Evolutionary conservation across 2,113 vertebrate genomes (phyloP).

Genomic region (Passer montanus): DNA sequence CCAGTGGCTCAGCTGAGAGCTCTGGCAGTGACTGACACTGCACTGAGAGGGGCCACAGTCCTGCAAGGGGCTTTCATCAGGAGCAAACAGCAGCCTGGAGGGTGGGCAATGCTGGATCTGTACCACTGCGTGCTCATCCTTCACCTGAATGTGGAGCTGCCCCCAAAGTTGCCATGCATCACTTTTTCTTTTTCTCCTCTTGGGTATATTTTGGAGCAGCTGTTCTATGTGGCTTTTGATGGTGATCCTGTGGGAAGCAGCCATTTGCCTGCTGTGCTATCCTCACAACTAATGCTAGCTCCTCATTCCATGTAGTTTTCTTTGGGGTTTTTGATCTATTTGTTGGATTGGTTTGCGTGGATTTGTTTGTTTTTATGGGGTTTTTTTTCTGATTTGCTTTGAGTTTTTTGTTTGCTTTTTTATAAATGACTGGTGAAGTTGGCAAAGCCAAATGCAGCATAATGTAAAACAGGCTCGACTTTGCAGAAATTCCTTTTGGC

Average conservation of each 20-base stretch:
- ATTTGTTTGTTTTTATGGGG: neutral
- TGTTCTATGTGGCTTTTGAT: neutral
- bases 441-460: neutral
- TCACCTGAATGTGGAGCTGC: neutral
- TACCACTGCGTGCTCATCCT: neutral
- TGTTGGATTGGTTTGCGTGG: neutral
- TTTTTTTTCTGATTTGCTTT: neutral
- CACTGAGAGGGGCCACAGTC: rapidly evolving
- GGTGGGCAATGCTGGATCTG: neutral
- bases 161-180: neutral
- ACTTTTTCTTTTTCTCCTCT: neutral
- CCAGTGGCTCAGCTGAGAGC: neutral
- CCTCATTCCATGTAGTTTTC: neutral
- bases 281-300: neutral
- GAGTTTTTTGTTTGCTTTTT: neutral
- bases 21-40: neutral
- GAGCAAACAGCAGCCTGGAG: neutral
- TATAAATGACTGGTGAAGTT: neutral
- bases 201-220: neutral
- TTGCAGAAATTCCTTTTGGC: neutral
- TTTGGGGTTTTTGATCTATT: neutral
- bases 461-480: neutral
- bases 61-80: neutral
- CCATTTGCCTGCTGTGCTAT: rapidly evolving
- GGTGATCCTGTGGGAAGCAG: neutral